Evolutionary conservation across 1,140 invertebrate genomes (phyloP), one percentile per base, ranked within the genome.

Genomic region (Copidosoma floridanum): DNA sequence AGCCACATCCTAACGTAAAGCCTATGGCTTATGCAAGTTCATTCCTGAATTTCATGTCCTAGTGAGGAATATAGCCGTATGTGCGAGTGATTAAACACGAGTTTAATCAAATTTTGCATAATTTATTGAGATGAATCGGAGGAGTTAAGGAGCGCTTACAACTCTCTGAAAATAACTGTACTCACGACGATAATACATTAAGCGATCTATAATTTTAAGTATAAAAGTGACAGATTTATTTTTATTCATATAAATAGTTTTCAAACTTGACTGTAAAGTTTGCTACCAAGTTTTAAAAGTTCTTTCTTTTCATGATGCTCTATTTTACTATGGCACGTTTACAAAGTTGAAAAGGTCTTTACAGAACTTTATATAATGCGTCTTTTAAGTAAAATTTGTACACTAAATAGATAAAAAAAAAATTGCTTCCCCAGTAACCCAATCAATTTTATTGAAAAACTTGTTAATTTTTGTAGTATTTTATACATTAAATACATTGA

Each of bases 1-100:
- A 96, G 92, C 90, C 93, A 71, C 96, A 98, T 86, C 95, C 95
- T n/a, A 88, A 95, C 76, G 90, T 98, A 40, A 95, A 92, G 82
- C 94, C 96, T 55, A 98, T 98, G 96, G 90, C 89, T 37, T 98
- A 97, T 81, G 94, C 94, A 65, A 89, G 89, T 78, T 86, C 88
- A 66, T 73, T 93, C 73, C 68, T 88, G 63, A 85, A 82, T 71
- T 79, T 84, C 71, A 84, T 87, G 81, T 82, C 80, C 72, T 86
- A 85, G 81, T 81, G 65, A 67, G 63, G 63, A 57, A 57, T 48
- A 55, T 53, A 66, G 57, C 52, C 64, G 63, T 56, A 51, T 66
- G 58, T 56, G 52, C 63, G 66, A 68, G 64, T 66, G 32, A 68
- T 63, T 66, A 71, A 68, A 60, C 57, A 76, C 68, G 76, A 74